Conservation (phyloP, 2,797 vertebrate genomes). For the Hemitrygon akajei region DNA sequence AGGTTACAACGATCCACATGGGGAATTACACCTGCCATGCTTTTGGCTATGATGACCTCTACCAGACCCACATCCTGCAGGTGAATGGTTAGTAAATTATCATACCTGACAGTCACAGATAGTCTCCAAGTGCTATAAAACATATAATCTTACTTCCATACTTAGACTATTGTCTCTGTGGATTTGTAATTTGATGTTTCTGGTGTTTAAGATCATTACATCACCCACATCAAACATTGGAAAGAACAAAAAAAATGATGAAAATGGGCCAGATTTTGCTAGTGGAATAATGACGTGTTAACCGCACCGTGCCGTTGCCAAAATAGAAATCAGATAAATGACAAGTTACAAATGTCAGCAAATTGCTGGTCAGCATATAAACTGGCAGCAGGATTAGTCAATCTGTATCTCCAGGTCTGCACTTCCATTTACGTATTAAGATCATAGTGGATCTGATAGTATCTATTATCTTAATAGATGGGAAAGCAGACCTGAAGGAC, state of each 20-base stretch:
- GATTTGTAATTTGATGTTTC: not conserved
- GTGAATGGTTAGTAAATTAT: slow-evolving; percentile 96
- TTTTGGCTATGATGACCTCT: slow-evolving; percentile 83
- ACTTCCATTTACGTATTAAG: too few relatives aligned
- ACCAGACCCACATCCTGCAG: slow-evolving; percentile 96
- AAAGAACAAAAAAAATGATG: not conserved
- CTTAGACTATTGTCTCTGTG: too few relatives aligned
- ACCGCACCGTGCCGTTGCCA: not conserved
- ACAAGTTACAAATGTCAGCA: too few relatives aligned
- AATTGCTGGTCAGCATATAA: too few relatives aligned
- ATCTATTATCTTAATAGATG: too few relatives aligned
- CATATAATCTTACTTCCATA: not conserved
- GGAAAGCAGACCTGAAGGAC: too few relatives aligned
- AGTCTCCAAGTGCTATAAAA: not conserved
- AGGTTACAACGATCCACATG: slow-evolving; percentile 96
- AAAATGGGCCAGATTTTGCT: not conserved
- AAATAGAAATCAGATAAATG: not conserved
- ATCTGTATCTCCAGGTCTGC: too few relatives aligned
- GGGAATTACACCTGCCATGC: slow-evolving; percentile 96
- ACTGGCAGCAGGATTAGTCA: too few relatives aligned
- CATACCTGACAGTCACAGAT: slow-evolving; percentile 42
- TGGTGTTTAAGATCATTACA: not conserved
- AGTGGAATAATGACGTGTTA: not conserved
- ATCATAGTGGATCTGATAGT: too few relatives aligned
- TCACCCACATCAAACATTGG: not conserved